Evolutionary conservation across 1,140 invertebrate genomes (phyloP), one percentile per base, ranked within the genome.

Genomic region (Panulirus ornatus): DNA sequence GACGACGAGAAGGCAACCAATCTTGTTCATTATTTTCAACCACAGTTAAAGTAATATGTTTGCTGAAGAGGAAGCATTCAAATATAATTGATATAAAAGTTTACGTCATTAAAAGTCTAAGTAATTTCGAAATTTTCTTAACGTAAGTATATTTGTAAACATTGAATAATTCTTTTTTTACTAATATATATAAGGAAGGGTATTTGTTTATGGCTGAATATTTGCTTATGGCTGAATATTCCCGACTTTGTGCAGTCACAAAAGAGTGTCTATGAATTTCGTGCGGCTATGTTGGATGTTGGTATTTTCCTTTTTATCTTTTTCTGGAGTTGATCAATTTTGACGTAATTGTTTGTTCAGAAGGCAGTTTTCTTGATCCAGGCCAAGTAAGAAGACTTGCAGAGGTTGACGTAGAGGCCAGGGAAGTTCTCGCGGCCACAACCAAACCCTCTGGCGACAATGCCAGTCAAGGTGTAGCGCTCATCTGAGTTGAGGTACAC

Each of bases 361-460:
- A 73, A 73, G 11, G 70, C 70, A 22, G 42, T 38, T 38, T 73
- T 30, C 70, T 73, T 73, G 11, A 73, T 73, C 70, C 70, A 73
- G 70, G 27, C 70, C 34, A 73, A 38, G 70, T 73, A 73, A 19
- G 70, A 11, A 34, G 70, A 16, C 34, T 73, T 34, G 22, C 70
- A 38, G 0, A 73, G n/a, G 27, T 36, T 73, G 70, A 16, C 70
- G 34, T 73, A 73, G 34, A 73, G 9, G n/a, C 70, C 70, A 11
- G 70, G 70, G 70, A 38, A 73, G 34, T 73, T 38, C 27, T 73
- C 8, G 34, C 42, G 30, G 27, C 70, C 70, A 38, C 70, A 73
- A 16, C 70, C 70, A 22, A 38, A 73, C 8, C 70, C 70, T 38
- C 34, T 34, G 0, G 34, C 36, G 14, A 73, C 70, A 38, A 73